These are phyloP conservation scores for Parauchenoglanis punctatus DNA, from an alignment of 2,797 vertebrate species.

Conservation along the genomic window DNA sequence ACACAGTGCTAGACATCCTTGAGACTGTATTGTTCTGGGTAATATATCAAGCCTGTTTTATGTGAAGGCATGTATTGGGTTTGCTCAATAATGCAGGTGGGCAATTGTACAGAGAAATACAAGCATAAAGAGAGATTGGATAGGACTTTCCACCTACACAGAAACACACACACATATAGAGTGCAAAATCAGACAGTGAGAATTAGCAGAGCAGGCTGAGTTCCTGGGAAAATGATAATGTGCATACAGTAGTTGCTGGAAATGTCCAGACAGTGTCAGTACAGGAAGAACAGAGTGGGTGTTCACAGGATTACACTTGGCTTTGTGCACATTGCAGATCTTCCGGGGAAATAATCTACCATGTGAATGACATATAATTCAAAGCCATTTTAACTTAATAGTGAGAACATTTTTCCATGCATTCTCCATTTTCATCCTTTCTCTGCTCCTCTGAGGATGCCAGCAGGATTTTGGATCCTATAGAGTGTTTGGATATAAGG, in stretches of 20 bases:
- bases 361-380: not conserved
- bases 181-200: constrained; percentile 40
- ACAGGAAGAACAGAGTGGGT: constrained; percentile 49
- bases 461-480: not conserved
- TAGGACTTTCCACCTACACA: not conserved
- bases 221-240: constrained; percentile 49
- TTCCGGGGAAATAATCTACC: constrained; percentile 4
- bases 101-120: not conserved
- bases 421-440: not conserved
- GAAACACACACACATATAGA: not conserved
- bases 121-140: not conserved
- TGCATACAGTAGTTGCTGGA: constrained; percentile 32
- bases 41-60: constrained; percentile 8
- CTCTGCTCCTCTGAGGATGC: not conserved
- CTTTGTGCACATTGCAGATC: constrained; percentile 25
- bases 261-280: constrained; percentile 41
- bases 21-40: constrained; percentile 3
- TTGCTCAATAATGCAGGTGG: not conserved
- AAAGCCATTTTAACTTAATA: not conserved
- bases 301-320: constrained; percentile 23
- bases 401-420: not conserved
- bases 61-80: not conserved
- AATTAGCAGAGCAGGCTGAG: constrained; percentile 30
- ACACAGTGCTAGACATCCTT: constrained; percentile 12
- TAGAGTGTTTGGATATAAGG: not conserved